Conservation (phyloP, 2,888 invertebrate genomes). For the Eutolmus rufibarbis region DNA sequence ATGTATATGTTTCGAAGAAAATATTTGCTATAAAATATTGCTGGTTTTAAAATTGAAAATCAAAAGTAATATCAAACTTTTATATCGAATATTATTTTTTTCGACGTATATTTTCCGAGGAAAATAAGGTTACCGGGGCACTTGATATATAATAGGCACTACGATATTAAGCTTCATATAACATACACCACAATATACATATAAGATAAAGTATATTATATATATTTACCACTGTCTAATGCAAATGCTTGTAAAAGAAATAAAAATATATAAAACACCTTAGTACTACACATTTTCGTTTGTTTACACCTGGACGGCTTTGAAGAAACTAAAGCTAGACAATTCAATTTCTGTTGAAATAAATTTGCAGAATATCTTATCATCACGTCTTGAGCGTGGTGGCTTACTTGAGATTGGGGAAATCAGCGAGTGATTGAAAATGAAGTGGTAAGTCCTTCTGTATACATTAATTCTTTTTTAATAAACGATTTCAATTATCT, state of each 20-base stretch:
- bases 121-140: too few relatives aligned
- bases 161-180: not conserved
- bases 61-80: too few relatives aligned
- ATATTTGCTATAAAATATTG: too few relatives aligned
- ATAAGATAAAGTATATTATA: too few relatives aligned
- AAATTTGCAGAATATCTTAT: slow-evolving; percentile 9
- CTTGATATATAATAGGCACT: not conserved
- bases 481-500: not conserved
- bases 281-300: not conserved
- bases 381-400: not conserved
- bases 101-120: too few relatives aligned
- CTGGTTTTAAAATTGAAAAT: too few relatives aligned
- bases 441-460: not conserved
- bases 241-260: not conserved
- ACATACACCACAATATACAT: not conserved
- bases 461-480: not conserved
- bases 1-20: too few relatives aligned
- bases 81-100: too few relatives aligned
- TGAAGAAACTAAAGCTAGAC: not conserved
- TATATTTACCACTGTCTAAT: not conserved
- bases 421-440: not conserved
- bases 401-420: not conserved
- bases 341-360: not conserved
- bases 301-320: not conserved
- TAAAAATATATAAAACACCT: not conserved